Percentiles rank a stretch among this genome's conserved stretches.
Evolutionary conservation across 2,113 vertebrate species (phyloP).

Genomic region (Channa maculata): DNA sequence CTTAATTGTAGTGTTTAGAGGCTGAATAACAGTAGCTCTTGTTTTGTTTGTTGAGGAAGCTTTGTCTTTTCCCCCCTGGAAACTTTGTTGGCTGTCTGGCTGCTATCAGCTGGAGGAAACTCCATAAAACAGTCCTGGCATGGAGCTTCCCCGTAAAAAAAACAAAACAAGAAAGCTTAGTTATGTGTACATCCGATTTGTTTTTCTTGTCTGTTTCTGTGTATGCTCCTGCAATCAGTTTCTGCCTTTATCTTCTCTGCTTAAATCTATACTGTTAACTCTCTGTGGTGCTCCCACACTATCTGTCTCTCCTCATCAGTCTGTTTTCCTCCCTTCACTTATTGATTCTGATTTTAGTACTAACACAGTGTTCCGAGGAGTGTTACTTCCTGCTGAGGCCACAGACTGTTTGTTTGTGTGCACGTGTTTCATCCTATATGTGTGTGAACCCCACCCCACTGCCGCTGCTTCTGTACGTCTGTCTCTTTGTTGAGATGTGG

Average conservation of each 20-base stretch:
- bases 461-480: not conserved
- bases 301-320: conserved; percentile 4
- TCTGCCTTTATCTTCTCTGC: conserved; percentile 25
- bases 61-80: conserved; percentile 56
- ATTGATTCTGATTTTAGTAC: conserved; percentile 63
- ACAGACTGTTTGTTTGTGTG: conserved; percentile 47
- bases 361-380: conserved; percentile 33
- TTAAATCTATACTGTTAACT: conserved; percentile 26
- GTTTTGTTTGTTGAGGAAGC: conserved; percentile 42
- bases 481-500: no score
- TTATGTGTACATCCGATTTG: not conserved
- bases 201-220: not conserved
- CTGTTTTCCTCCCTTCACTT: conserved; percentile 56
- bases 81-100: conserved; percentile 31
- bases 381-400: conserved; percentile 45
- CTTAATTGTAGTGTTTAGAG: no score
- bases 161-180: not conserved
- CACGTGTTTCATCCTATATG: conserved; percentile 26
- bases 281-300: not conserved
- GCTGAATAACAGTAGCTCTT: conserved; percentile 1
- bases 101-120: conserved; percentile 50
- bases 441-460: conserved; percentile 16
- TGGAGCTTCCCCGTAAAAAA: conserved; percentile 37
- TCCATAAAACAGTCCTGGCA: conserved; percentile 41
- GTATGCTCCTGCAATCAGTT: not conserved